These are phyloP conservation scores for Drosophila buzzatii DNA, from an alignment of 2,888 invertebrate genomes.

Conservation along the genomic window DNA sequence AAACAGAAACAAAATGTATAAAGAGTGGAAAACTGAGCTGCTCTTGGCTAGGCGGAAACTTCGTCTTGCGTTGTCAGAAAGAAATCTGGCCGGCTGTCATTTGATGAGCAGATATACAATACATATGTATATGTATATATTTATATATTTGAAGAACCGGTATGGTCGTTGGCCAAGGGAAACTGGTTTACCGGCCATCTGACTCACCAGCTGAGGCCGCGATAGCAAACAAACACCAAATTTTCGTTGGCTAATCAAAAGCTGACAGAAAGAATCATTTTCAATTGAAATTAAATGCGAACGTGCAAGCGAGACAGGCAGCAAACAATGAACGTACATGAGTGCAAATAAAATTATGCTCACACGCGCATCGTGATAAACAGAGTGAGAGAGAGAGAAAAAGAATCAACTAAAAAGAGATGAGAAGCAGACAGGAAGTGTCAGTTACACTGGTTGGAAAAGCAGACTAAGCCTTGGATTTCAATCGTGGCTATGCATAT, in stretches of 20 bases:
- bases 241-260: constrained; percentile 62
- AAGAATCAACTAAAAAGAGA: constrained; percentile 25
- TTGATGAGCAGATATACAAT: constrained; percentile 28
- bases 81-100: constrained; percentile 41
- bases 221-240: constrained; percentile 10
- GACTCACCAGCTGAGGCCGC: constrained; percentile 61
- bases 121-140: not conserved
- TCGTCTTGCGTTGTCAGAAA: constrained; percentile 20
- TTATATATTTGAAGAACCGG: constrained; percentile 38
- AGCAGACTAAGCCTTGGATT: constrained; percentile 8
- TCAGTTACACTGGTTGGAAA: constrained; percentile 22
- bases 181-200: constrained; percentile 67
- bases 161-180: constrained; percentile 37
- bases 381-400: constrained; percentile 5
- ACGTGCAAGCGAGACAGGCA: constrained; percentile 39
- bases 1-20: not conserved
- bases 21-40: constrained; percentile 23
- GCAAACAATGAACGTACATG: constrained; percentile 31
- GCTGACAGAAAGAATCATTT: constrained; percentile 65
- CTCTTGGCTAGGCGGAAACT: constrained; percentile 11
- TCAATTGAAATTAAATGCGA: constrained; percentile 57
- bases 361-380: constrained; percentile 4
- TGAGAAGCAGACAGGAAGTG: constrained; percentile 28
- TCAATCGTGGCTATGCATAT: constrained; percentile 5
- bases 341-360: constrained; percentile 2